Evolutionary conservation across 2,113 vertebrate species (phyloP).

Genomic region (Artemisiospiza belli): DNA sequence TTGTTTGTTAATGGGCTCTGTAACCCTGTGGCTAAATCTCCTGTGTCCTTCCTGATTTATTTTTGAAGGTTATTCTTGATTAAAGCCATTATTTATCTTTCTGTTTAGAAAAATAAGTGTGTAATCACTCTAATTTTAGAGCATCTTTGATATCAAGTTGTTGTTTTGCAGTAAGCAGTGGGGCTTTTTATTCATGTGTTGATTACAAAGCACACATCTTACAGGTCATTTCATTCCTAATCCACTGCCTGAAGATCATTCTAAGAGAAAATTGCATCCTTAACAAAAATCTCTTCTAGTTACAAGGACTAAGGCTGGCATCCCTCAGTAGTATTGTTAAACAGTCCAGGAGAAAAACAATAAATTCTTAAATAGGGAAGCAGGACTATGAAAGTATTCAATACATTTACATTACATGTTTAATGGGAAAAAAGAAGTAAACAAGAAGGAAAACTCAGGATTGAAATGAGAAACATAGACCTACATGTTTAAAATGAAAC

Average conservation of each 20-base stretch:
- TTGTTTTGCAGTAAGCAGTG: neutral
- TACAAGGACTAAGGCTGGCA: neutral
- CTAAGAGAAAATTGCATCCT: neutral
- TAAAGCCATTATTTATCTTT: slow-evolving; percentile 8
- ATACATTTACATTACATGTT: neutral
- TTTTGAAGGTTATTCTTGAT: neutral
- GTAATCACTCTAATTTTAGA: slow-evolving; percentile 31
- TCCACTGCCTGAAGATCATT: neutral
- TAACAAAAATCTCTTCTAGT: neutral
- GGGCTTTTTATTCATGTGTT: neutral
- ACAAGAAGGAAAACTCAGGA: neutral
- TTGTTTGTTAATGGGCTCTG: neutral
- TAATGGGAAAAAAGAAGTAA: neutral
- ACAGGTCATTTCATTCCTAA: neutral
- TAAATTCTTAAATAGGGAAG: neutral
- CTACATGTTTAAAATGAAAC: neutral
- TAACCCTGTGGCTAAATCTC: neutral
- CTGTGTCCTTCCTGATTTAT: neutral
- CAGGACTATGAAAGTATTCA: neutral
- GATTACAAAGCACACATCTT: neutral
- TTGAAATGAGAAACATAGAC: neutral
- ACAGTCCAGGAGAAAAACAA: neutral
- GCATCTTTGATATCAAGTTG: slow-evolving; percentile 21
- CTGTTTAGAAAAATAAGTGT: slow-evolving; percentile 1
- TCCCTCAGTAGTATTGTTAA: neutral